Evolutionary conservation across 1,140 invertebrate genomes (phyloP).

Genomic region (Ceratitis capitata): DNA sequence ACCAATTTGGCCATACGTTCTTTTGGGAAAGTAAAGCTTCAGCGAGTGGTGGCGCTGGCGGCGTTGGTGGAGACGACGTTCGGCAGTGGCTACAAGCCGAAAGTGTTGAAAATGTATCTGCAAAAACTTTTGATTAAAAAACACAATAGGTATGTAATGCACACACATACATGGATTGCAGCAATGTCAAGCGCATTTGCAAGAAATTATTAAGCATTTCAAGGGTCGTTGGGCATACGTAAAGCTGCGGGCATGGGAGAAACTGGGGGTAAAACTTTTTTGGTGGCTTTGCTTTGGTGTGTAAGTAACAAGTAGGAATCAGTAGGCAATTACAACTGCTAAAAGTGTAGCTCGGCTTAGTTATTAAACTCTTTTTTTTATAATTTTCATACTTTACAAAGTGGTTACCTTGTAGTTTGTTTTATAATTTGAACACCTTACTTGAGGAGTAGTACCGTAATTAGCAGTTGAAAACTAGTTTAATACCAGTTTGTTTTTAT

Average conservation of each 20-base stretch:
- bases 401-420: no score
- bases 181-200: not conserved
- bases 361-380: no score
- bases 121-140: conserved; percentile 14
- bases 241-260: not conserved
- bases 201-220: not conserved
- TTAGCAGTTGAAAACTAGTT: no score
- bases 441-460: no score
- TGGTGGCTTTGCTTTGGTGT: not conserved
- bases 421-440: no score
- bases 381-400: no score
- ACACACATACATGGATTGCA: no score
- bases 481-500: no score
- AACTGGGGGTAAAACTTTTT: not conserved
- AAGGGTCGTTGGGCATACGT: not conserved
- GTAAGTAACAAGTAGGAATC: not conserved
- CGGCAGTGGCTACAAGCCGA: no score
- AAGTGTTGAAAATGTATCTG: not conserved
- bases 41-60: not conserved
- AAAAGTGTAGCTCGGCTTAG: no score
- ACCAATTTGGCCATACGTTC: not conserved
- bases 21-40: not conserved
- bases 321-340: no score
- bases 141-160: not conserved
- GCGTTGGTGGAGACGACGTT: no score